Conservation (phyloP, 2,888 invertebrate species). For the Strigamia crassipes region DNA sequence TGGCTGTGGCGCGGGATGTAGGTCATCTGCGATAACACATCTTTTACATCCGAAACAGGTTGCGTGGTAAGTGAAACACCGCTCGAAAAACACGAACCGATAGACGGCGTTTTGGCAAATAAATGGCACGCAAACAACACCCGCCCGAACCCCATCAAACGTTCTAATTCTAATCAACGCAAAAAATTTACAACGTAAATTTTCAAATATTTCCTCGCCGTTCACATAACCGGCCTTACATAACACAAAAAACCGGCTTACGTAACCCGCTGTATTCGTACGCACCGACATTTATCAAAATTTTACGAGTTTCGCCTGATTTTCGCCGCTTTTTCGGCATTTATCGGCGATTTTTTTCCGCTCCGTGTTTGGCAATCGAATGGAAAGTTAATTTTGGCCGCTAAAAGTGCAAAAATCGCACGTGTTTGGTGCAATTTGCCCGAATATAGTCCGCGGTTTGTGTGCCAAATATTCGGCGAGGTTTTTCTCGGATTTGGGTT, state of each 20-base stretch:
- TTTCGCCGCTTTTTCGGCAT: too few species aligned
- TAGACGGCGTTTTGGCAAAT: background rate
- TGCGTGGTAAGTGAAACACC: background rate
- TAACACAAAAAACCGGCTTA: too few species aligned
- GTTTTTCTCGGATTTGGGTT: background rate
- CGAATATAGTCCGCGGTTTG: background rate
- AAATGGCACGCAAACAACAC: background rate
- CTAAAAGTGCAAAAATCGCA: background rate
- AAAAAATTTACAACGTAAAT: background rate
- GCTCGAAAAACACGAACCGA: background rate
- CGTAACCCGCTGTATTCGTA: background rate
- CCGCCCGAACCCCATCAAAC: background rate
- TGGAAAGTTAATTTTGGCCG: background rate
- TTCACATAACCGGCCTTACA: background rate
- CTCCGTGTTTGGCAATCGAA: background rate
- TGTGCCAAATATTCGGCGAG: background rate
- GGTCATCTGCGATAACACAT: slow-evolving; percentile 5
- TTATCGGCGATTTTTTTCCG: background rate
- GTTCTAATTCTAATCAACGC: background rate
- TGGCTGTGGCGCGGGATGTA: background rate
- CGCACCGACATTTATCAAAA: background rate
- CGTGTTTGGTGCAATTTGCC: background rate
- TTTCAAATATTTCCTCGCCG: background rate
- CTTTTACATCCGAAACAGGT: slow-evolving; percentile 6
- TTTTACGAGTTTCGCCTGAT: background rate